Evolutionary conservation across 2,113 vertebrate species (phyloP), one percentile per base, ranked within the genome.

Genomic region (Emydura subglobosa): DNA sequence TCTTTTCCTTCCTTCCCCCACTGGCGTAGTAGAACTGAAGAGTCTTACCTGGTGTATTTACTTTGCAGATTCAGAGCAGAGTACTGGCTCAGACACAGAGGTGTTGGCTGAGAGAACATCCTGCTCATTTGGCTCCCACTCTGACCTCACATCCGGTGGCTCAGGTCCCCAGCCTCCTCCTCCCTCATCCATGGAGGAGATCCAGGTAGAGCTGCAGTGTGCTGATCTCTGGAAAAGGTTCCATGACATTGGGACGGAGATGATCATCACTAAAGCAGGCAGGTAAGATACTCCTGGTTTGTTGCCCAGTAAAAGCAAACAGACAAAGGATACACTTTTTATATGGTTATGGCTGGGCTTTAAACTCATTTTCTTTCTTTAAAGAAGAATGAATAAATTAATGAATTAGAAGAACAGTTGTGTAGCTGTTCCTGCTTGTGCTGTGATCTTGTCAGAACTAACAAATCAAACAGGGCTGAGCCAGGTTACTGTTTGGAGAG

Each of bases 191-290:
- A 99, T 99, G 99, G 99, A 99, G 91, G 99, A 99, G 96, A 99
- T 99, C 94, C 99, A 99, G 98, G 99, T 99, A 98, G 99, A 99
- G 97, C 97, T 99, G 92, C 99, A 99, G 89, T 99, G 99, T 88
- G 99, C 99, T 1, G 99, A 99, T 96, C 98, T 99, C 87, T 99
- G 99, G 99, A 99, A 99, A 98, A 98, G 99, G 94, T 99, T 99
- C 98, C 99, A 99, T 90, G 99, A 99, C 88, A 99, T 99, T 90
- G 99, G 99, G 93, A 99, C 99, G 1, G 99, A 99, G 97, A 99
- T 99, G 99, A 99, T 99, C 96, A 99, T 99, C 98, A 99, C 99
- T 1, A 99, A 99, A 98, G 99, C 99, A 90, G 99, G 99, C 97
- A 99, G 99, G 99, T 99, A 98, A 98, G 98, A 92, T 14, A 65